phyloP scores from a whole-genome alignment of 1,140 invertebrate genomes.

The Coboldia fuscipes region DNA sequence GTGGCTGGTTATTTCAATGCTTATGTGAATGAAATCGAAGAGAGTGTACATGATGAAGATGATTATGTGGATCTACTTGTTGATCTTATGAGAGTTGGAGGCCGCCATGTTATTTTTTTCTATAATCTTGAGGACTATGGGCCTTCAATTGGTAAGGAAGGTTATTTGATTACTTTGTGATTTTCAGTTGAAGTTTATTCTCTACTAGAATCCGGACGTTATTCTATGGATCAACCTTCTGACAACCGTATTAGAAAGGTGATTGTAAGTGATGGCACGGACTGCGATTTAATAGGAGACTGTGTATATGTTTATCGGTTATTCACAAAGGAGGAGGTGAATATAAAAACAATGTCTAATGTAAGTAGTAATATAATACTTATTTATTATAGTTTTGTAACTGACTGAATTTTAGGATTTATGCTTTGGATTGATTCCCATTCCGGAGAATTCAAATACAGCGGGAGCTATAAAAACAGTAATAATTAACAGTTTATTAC shows the following conservation, averaged over 20 bases:
- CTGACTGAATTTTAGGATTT: too few relatives aligned
- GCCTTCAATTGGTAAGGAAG: constrained; percentile 23
- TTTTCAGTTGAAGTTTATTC: constrained; percentile 5
- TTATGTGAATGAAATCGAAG: constrained; percentile 30
- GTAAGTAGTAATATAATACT: constrained; percentile 13
- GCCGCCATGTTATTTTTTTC: constrained; percentile 26
- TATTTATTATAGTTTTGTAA: too few relatives aligned
- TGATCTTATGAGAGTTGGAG: constrained; percentile 24
- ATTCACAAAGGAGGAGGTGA: constrained; percentile 22
- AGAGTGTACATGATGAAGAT: constrained; percentile 37
- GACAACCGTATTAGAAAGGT: constrained; percentile 23
- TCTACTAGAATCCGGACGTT: constrained; percentile 30
- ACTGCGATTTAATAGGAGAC: constrained; percentile 23
- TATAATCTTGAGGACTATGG: constrained; percentile 25
- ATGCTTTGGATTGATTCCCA: constrained; percentile 20
- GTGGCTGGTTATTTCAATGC: constrained; percentile 31
- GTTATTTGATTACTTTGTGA: too few relatives aligned
- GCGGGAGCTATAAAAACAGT: constrained; percentile 23
- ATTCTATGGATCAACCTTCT: constrained; percentile 15
- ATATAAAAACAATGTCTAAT: constrained; percentile 27
- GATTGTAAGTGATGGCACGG: constrained; percentile 25
- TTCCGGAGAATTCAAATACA: constrained; percentile 15
- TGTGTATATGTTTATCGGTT: constrained; percentile 30
- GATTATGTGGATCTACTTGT: constrained; percentile 31
- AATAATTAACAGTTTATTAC: constrained; percentile 22